Evolutionary conservation across 2,113 vertebrate species (phyloP).

Genomic region (Porphyrio hochstetteri): DNA sequence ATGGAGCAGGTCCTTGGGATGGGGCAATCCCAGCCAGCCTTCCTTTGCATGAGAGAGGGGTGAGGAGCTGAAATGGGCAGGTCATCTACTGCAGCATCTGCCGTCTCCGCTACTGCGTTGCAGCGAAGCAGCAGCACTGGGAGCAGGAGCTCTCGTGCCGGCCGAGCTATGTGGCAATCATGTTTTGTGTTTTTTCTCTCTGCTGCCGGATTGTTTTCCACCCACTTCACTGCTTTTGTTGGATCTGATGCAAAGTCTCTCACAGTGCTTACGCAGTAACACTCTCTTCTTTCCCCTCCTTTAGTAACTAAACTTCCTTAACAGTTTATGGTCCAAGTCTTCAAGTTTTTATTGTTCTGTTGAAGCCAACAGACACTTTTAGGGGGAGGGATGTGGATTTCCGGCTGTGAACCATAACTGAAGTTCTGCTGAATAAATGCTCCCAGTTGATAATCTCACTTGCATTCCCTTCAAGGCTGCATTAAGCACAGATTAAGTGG

Average conservation of each 20-base stretch:
- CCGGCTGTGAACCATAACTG: background rate
- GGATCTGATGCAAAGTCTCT: background rate
- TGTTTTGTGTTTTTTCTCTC: conserved; percentile 16
- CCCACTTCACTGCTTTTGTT: conserved; percentile 34
- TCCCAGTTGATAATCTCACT: background rate
- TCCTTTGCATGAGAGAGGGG: background rate
- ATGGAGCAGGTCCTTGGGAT: fast-evolving
- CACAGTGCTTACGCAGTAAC: background rate
- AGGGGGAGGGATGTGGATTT: background rate
- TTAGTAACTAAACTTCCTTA: conserved; percentile 5
- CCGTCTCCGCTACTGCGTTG: background rate
- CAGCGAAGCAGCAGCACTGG: background rate
- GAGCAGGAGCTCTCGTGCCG: background rate
- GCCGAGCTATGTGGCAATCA: background rate
- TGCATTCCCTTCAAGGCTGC: conserved; percentile 17
- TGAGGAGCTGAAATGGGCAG: background rate
- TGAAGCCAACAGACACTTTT: background rate
- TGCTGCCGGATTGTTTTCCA: background rate
- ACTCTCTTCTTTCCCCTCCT: background rate
- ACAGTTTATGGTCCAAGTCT: background rate
- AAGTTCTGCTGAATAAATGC: conserved; percentile 1
- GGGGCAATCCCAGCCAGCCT: background rate
- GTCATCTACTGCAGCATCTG: background rate
- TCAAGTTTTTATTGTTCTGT: background rate
- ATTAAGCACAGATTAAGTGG: conserved; percentile 55